phyloP scores from a whole-genome alignment of 2,888 invertebrate species.

The Microchrysa polita region DNA sequence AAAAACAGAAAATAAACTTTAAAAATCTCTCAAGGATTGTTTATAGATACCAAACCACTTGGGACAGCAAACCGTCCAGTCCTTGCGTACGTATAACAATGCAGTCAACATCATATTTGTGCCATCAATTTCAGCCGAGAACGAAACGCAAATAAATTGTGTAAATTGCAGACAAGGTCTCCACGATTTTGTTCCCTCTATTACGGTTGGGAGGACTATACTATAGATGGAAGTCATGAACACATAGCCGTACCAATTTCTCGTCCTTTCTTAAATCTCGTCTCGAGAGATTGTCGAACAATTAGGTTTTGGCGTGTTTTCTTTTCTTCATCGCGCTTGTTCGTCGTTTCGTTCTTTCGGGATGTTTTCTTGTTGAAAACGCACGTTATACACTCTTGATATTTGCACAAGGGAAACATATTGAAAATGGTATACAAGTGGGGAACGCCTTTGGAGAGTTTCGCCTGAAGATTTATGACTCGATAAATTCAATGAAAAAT shows the following conservation, averaged over 20 bases:
- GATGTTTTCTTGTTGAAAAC: no score
- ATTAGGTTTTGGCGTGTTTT: conserved; percentile 10
- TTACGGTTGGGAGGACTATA: neutral
- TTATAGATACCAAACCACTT: conserved; percentile 11
- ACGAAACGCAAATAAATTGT: conserved; percentile 27
- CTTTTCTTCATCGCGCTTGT: neutral
- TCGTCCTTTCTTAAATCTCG: conserved; percentile 13
- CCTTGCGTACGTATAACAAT: neutral
- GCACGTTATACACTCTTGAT: no score
- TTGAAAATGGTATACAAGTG: neutral
- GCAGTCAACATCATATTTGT: conserved; percentile 8
- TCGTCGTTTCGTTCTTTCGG: no score
- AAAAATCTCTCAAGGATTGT: conserved; percentile 14
- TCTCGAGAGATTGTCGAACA: conserved; percentile 8
- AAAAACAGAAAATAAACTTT: neutral
- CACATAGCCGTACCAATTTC: no score
- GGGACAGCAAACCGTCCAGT: neutral
- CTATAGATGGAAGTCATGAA: neutral
- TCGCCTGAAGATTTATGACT: conserved; percentile 36
- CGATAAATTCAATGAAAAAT: conserved; percentile 39
- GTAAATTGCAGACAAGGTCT: conserved; percentile 22
- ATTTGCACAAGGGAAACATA: no score
- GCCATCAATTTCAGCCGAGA: neutral
- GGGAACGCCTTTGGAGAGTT: neutral
- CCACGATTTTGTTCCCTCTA: no score